These are phyloP conservation scores for Moxostoma hubbsi DNA, from an alignment of 2,797 vertebrate species.

Conservation along the genomic window DNA sequence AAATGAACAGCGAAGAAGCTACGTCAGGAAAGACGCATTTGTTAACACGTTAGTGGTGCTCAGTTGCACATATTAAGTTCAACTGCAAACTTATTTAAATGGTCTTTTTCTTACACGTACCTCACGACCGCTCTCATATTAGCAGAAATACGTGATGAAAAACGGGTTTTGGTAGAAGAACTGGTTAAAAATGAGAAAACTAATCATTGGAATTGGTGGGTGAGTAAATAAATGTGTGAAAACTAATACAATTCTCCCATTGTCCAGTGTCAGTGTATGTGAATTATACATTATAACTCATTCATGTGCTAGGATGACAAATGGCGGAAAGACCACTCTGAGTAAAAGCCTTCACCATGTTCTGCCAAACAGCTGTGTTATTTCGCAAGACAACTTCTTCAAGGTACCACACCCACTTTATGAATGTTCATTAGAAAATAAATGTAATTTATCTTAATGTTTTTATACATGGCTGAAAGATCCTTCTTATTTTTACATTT, in stretches of 20 bases:
- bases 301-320: slow-evolving; percentile 71
- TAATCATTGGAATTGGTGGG: slow-evolving; percentile 3
- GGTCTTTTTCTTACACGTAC: no score
- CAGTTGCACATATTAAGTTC: no score
- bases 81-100: no score
- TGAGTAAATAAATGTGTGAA: neutral
- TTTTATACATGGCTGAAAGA: neutral
- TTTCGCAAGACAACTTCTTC: slow-evolving; percentile 92
- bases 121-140: no score
- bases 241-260: neutral
- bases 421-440: neutral
- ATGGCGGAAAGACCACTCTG: slow-evolving; percentile 92
- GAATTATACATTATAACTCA: neutral
- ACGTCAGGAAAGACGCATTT: no score
- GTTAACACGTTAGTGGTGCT: no score
- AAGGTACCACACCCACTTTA: slow-evolving; percentile 78
- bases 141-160: no score
- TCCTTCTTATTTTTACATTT: neutral
- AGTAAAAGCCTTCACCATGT: slow-evolving; percentile 79
- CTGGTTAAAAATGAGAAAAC: neutral
- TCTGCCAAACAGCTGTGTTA: slow-evolving; percentile 84
- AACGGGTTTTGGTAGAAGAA: neutral
- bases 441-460: neutral
- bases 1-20: no score
- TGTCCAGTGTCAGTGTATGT: neutral